phyloP scores from a whole-genome alignment of 2,888 invertebrate genomes.

The Amphipyra tragopoginis region DNA sequence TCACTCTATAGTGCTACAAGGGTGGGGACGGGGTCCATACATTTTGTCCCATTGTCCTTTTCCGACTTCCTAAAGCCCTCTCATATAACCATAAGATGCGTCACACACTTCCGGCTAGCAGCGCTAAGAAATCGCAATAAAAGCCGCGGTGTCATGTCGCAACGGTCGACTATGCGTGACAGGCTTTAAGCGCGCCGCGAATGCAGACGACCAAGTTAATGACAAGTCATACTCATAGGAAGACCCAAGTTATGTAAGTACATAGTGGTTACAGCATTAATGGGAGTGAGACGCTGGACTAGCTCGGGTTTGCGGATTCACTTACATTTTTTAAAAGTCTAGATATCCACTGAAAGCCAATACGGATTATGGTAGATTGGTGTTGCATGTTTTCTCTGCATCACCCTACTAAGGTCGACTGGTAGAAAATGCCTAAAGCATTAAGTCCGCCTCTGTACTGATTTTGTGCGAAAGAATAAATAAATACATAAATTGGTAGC shows the following conservation, averaged over 20 bases:
- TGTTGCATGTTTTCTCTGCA: too few species aligned
- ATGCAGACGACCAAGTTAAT: constrained; percentile 30
- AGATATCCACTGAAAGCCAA: too few species aligned
- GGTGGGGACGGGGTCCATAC: too few species aligned
- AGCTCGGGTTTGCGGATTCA: not conserved
- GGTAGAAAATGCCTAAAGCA: too few species aligned
- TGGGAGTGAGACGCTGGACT: not conserved
- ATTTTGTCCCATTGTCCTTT: too few species aligned
- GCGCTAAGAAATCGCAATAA: constrained; percentile 24
- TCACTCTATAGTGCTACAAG: too few species aligned
- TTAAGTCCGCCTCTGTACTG: too few species aligned
- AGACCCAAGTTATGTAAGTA: constrained; percentile 28
- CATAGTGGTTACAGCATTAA: constrained; percentile 21
- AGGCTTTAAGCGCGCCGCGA: constrained; percentile 8
- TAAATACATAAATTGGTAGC: too few species aligned
- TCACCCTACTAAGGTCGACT: too few species aligned
- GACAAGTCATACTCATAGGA: constrained; percentile 20
- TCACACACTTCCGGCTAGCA: constrained; percentile 19
- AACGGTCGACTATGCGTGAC: constrained; percentile 24
- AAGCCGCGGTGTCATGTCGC: constrained; percentile 14
- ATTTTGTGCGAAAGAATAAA: too few species aligned
- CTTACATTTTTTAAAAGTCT: too few species aligned
- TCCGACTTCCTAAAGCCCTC: not conserved
- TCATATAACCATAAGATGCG: constrained; percentile 5
- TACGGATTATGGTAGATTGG: too few species aligned